phyloP scores from a whole-genome alignment of 1,140 invertebrate species.

The Dryas iulia region DNA sequence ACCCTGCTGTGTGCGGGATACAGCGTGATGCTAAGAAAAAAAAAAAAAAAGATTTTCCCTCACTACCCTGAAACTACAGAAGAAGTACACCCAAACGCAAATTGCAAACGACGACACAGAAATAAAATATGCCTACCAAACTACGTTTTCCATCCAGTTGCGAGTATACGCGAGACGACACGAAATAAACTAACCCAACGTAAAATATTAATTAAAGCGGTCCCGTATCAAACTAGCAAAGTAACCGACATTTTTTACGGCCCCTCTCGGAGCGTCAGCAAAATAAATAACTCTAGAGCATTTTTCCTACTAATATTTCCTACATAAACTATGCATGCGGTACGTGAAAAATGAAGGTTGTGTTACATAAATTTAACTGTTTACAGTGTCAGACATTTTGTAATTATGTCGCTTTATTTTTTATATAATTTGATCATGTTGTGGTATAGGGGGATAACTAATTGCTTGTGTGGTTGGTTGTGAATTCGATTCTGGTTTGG shows the following conservation, averaged over 20 bases:
- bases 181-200: not conserved
- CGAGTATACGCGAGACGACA: not conserved
- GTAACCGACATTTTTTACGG: slow-evolving; percentile 21
- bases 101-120: too few relatives aligned
- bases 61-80: too few relatives aligned
- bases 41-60: too few relatives aligned
- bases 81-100: too few relatives aligned
- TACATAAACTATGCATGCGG: slow-evolving; percentile 59
- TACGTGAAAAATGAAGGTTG: slow-evolving; percentile 59
- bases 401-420: not conserved
- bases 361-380: slow-evolving; percentile 37
- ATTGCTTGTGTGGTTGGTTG: too few relatives aligned
- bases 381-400: slow-evolving; percentile 41
- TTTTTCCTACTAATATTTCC: slow-evolving; percentile 66
- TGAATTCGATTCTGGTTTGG: too few relatives aligned
- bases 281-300: slow-evolving; percentile 49
- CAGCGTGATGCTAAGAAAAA: too few relatives aligned
- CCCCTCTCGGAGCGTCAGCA: slow-evolving; percentile 27
- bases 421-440: not conserved
- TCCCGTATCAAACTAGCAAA: slow-evolving; percentile 5
- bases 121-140: not conserved
- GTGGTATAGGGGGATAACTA: too few relatives aligned
- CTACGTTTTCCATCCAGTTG: not conserved
- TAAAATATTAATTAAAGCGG: slow-evolving; percentile 23
- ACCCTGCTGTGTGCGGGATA: too few relatives aligned